Conservation (phyloP, 2,888 invertebrate genomes). For the Platycheirus albimanus region DNA sequence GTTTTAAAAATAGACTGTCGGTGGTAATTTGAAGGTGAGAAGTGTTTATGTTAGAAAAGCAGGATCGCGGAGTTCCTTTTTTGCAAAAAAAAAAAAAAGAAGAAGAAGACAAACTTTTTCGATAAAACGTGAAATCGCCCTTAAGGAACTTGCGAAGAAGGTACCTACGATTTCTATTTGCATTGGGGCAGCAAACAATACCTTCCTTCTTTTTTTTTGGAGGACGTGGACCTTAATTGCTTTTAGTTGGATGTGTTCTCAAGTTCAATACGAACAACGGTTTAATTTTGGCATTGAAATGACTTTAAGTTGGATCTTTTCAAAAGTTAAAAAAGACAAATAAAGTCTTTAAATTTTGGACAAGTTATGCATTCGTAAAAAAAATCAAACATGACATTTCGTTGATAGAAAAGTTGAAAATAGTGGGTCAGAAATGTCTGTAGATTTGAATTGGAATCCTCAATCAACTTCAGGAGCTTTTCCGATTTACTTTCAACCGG, state of each 20-base stretch:
- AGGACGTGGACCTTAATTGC: constrained; percentile 67
- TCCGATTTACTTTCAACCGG: too few relatives aligned
- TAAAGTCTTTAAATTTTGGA: too few relatives aligned
- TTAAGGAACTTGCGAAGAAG: constrained; percentile 32
- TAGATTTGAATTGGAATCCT: too few relatives aligned
- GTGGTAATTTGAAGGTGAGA: constrained; percentile 65
- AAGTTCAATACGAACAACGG: constrained; percentile 56
- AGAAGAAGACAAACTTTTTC: constrained; percentile 52
- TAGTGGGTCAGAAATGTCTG: too few relatives aligned
- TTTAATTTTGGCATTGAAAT: too few relatives aligned
- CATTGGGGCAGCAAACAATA: constrained; percentile 18
- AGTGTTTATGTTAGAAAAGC: constrained; percentile 67
- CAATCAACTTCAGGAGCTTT: too few relatives aligned
- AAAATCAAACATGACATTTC: too few relatives aligned
- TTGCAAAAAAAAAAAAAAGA: neutral
- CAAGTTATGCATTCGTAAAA: too few relatives aligned
- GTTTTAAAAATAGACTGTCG: constrained; percentile 3
- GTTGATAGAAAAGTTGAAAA: too few relatives aligned
- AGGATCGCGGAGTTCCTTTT: constrained; percentile 47
- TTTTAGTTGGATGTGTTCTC: constrained; percentile 58
- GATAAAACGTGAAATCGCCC: constrained; percentile 69
- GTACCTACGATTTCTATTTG: constrained; percentile 9
- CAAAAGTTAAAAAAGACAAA: too few relatives aligned
- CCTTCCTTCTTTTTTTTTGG: constrained; percentile 2
- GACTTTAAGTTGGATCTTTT: constrained; percentile 32